Percentiles rank a stretch among this genome's conserved stretches.
Evolutionary conservation across 2,888 invertebrate species (phyloP).

Genomic region (Odontothrips loti): DNA sequence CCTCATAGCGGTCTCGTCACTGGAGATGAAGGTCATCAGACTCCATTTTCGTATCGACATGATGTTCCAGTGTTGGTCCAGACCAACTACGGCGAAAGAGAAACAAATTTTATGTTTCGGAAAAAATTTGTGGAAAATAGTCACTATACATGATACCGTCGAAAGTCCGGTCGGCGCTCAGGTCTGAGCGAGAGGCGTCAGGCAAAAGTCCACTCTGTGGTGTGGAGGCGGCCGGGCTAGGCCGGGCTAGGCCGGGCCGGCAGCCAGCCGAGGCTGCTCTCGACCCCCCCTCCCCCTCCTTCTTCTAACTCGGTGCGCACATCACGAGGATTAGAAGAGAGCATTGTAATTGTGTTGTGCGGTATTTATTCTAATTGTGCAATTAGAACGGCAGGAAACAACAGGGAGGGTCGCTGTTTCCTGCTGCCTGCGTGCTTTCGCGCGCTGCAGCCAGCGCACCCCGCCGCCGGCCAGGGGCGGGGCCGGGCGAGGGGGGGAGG

Average conservation of each 20-base stretch:
- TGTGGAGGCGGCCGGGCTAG: neutral
- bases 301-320: neutral
- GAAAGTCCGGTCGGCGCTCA: no score
- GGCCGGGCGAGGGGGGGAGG: neutral
- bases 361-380: slow-evolving; percentile 24
- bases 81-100: no score
- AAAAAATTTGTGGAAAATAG: no score
- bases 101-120: no score
- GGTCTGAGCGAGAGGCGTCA: no score
- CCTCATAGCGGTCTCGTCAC: no score
- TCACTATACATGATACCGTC: no score
- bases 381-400: slow-evolving; percentile 24
- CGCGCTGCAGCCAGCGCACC: slow-evolving; percentile 3
- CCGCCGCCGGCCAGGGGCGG: neutral
- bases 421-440: slow-evolving; percentile 2
- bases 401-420: slow-evolving; percentile 19
- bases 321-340: slow-evolving; percentile 10
- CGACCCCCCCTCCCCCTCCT: no score
- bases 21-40: no score
- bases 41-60: no score
- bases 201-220: neutral
- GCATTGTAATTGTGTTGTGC: slow-evolving; percentile 24
- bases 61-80: no score
- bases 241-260: neutral
- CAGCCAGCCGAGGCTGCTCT: no score